A percentile compares a stretch with the other conserved stretches of the same genome.
Evolutionary conservation across 2,888 invertebrate genomes (phyloP).

Genomic region (Cinara cedri): DNA sequence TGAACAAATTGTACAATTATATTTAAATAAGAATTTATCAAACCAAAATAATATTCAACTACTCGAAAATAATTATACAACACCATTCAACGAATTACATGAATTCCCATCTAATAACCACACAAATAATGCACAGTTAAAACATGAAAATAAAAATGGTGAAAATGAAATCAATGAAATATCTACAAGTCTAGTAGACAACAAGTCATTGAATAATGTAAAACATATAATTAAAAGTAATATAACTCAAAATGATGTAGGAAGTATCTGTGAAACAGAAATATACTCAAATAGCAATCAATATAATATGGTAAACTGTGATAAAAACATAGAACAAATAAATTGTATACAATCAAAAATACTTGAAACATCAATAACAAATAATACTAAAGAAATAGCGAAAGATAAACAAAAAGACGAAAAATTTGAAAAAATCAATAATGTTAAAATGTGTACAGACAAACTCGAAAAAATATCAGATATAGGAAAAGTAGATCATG

Average conservation of each 20-base stretch:
- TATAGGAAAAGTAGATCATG: background rate
- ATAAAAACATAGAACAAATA: background rate
- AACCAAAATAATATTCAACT: background rate
- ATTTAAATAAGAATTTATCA: background rate
- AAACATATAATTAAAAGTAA: background rate
- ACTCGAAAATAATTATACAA: background rate
- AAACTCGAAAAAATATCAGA: background rate
- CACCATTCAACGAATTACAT: background rate
- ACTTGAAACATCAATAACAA: background rate
- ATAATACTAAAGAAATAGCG: background rate
- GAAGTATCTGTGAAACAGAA: background rate
- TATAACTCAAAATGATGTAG: background rate
- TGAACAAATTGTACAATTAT: constrained; percentile 1
- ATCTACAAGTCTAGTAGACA: background rate
- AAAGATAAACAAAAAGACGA: background rate
- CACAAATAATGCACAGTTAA: too few relatives aligned
- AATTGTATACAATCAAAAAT: too few relatives aligned
- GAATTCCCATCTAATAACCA: background rate
- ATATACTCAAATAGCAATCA: background rate
- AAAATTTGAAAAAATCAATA: background rate
- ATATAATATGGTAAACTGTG: background rate
- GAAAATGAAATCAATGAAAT: background rate
- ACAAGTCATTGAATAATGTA: background rate
- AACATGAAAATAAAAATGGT: background rate
- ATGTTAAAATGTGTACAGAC: background rate